Evolutionary conservation across 2,113 vertebrate genomes (phyloP).

Genomic region (Campylomormyrus numenius): DNA sequence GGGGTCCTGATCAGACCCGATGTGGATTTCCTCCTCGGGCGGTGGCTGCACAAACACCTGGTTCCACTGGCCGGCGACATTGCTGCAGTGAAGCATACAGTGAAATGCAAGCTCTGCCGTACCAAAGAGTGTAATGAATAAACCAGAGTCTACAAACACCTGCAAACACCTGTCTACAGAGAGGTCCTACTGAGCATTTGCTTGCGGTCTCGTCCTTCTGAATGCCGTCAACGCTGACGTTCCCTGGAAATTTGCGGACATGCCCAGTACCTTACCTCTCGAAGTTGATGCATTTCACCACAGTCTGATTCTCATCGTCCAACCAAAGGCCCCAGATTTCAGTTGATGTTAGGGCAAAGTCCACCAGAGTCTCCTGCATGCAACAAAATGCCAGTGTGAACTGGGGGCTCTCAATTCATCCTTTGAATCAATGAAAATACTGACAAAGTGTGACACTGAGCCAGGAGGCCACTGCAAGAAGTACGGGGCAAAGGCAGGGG

Average conservation of each 20-base stretch:
- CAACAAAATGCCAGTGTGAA: constrained; percentile 2
- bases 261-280: constrained; percentile 71
- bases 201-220: background rate
- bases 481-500: background rate
- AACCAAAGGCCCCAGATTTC: constrained; percentile 92
- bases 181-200: background rate
- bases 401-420: background rate
- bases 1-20: constrained; percentile 82
- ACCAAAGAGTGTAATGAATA: background rate
- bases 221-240: background rate
- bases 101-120: background rate
- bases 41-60: constrained; percentile 83
- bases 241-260: background rate
- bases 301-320: constrained; percentile 74
- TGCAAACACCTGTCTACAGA: background rate
- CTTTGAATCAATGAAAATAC: background rate
- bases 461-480: background rate
- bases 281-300: constrained; percentile 89
- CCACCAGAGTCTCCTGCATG: constrained; percentile 76
- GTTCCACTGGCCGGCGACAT: constrained; percentile 83
- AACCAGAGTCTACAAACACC: background rate
- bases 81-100: constrained; percentile 55
- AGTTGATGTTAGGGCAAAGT: constrained; percentile 79
- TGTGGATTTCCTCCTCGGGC: constrained; percentile 76
- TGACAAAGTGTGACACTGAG: background rate